Evolutionary conservation across 2,113 vertebrate species (phyloP), one percentile per base, ranked within the genome.

Genomic region (Oncorhynchus keta): DNA sequence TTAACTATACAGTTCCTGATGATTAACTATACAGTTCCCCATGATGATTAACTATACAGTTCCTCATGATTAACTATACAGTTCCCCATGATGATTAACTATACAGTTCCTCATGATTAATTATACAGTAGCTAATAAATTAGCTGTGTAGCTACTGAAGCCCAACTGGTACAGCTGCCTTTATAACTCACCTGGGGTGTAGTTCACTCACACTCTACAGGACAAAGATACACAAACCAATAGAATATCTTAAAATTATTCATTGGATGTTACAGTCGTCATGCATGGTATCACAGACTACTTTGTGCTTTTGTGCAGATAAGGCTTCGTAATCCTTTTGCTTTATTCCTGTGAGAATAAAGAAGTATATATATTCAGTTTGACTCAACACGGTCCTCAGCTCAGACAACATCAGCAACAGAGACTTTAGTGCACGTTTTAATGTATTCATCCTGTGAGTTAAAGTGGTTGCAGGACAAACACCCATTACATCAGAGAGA

Each of bases 241-340:
- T 89, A 90, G 88, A 87, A 86, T 76, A 86, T 72, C 81, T 16
- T 75, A 92, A 86, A 89, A 93, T 93, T 87, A 93, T 93, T 93
- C 81, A 92, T 82, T 77, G 70, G 76, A 82, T 68, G 20, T 39
- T 13, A 51, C 3, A 4, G 35, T 87, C 84, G 83, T 75, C 35
- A 79, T 73, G 77, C 65, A 84, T 78, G 75, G 78, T 61, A 77
- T 12, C 81, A 76, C 77, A n/a, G 48, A 68, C 75, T 73, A 66
- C 39, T 83, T 65, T 81, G 65, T 84, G 80, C 76, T 87, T 74
- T 77, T 75, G 77, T 83, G 74, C 75, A 76, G 20, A 77, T 62
- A 74, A 73, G 13, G 16, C 51, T 71, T 79, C 67, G 32, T 30
- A 26, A 35, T 13, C 26, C 66, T 6, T 79, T 77, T 73, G 39